A percentile compares a stretch with the other conserved stretches of the same genome.
These are phyloP conservation scores for Micrastur ruficollis DNA, from an alignment of 2,797 vertebrate genomes.

Conservation along the genomic window DNA sequence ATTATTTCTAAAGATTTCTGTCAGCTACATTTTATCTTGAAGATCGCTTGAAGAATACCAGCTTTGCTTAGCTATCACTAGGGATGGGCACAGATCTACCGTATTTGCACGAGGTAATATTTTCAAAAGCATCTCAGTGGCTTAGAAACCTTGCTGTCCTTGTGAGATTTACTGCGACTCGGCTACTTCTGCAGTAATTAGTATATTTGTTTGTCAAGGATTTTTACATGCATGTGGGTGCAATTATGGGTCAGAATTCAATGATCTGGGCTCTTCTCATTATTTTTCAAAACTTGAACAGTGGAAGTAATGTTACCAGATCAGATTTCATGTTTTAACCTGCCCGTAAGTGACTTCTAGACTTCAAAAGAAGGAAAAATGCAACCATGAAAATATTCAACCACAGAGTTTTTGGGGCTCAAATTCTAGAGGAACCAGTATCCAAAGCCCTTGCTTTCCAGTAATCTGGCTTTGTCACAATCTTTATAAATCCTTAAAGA, in stretches of 20 bases:
- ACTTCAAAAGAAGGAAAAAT: not conserved
- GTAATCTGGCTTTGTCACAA: not conserved
- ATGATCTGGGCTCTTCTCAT: not conserved
- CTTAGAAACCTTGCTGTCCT: conserved; percentile 1
- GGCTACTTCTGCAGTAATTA: not conserved
- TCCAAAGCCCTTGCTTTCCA: not conserved
- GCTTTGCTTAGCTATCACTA: not conserved
- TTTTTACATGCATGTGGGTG: not conserved
- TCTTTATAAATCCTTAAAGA: not conserved
- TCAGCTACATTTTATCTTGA: not conserved
- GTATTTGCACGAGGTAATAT: conserved; percentile 12
- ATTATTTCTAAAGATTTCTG: not conserved
- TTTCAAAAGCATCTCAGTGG: conserved; percentile 36
- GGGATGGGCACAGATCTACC: not conserved
- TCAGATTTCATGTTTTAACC: not conserved
- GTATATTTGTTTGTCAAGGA: not conserved
- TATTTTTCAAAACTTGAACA: not conserved
- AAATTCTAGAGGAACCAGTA: not conserved
- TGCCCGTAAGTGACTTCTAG: not conserved
- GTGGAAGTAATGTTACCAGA: not conserved
- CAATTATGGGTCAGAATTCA: not conserved
- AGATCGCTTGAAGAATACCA: not conserved
- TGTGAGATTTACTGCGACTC: not conserved
- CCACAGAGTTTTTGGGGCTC: not conserved
- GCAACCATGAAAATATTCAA: not conserved